phyloP scores from a whole-genome alignment of 2,888 invertebrate species.

The Coenonympha glycerion region DNA sequence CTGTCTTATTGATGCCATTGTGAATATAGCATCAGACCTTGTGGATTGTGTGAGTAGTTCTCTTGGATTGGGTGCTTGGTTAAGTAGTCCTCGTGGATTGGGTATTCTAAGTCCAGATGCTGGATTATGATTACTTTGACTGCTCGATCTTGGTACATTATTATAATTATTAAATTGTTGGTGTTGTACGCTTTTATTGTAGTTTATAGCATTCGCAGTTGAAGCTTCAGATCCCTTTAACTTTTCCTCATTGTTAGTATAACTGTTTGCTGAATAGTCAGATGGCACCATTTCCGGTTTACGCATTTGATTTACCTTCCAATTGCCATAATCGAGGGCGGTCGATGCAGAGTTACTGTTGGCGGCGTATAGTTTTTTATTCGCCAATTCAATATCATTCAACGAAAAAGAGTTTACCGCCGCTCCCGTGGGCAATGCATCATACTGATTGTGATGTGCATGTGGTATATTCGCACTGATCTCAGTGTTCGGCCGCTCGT shows the following conservation, averaged over 20 bases:
- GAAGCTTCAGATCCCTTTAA: slow-evolving; percentile 46
- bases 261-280: slow-evolving; percentile 54
- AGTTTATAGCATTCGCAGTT: slow-evolving; percentile 45
- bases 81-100: slow-evolving; percentile 56
- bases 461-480: slow-evolving; percentile 48
- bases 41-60: slow-evolving; percentile 50
- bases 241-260: slow-evolving; percentile 51
- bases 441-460: slow-evolving; percentile 62
- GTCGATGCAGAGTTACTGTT: slow-evolving; percentile 44
- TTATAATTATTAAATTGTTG: slow-evolving; percentile 58
- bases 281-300: slow-evolving; percentile 58
- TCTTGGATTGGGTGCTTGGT: slow-evolving; percentile 66
- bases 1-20: slow-evolving; percentile 40
- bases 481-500: slow-evolving; percentile 46
- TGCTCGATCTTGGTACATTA: slow-evolving; percentile 45
- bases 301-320: slow-evolving; percentile 60
- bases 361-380: slow-evolving; percentile 60
- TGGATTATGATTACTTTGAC: slow-evolving; percentile 50
- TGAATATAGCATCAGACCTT: slow-evolving; percentile 46
- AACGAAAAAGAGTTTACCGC: slow-evolving; percentile 54
- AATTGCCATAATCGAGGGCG: slow-evolving; percentile 62
- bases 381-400: slow-evolving; percentile 65
- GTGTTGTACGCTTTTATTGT: slow-evolving; percentile 58
- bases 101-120: slow-evolving; percentile 62
- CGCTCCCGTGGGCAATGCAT: slow-evolving; percentile 46